Evolutionary conservation across 2,888 invertebrate species (phyloP).

Genomic region (Aspidiotus rigidus): DNA sequence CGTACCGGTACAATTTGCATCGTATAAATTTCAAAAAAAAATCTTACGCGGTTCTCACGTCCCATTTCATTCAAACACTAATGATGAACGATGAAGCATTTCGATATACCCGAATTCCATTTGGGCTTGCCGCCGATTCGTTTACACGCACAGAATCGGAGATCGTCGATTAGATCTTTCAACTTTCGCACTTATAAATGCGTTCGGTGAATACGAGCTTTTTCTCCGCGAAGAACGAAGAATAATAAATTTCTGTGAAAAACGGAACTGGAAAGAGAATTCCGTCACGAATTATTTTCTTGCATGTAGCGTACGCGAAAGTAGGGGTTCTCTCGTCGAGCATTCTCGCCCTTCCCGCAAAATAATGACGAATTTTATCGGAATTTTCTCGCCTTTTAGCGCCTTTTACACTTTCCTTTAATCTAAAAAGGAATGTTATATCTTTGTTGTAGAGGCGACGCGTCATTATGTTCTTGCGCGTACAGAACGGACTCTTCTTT

Average conservation of each 20-base stretch:
- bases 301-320: not conserved
- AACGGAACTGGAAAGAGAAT: slow-evolving; percentile 16
- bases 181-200: no score
- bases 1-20: no score
- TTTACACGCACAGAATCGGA: no score
- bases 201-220: no score
- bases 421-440: slow-evolving; percentile 22
- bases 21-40: no score
- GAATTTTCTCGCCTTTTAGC: slow-evolving; percentile 28
- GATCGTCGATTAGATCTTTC: no score
- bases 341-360: not conserved
- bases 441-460: slow-evolving; percentile 9
- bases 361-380: slow-evolving; percentile 26
- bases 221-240: not conserved
- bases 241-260: slow-evolving; percentile 6
- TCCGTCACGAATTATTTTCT: slow-evolving; percentile 30
- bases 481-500: no score
- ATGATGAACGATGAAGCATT: no score
- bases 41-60: no score
- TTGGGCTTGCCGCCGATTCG: no score
- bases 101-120: no score
- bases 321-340: slow-evolving; percentile 10
- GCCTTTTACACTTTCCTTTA: slow-evolving; percentile 25
- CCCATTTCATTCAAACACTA: no score
- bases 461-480: not conserved